Base-by-base conservation (phyloP, 2,113 vertebrate genomes). In the Chaenocephalus aceratus region DNA sequence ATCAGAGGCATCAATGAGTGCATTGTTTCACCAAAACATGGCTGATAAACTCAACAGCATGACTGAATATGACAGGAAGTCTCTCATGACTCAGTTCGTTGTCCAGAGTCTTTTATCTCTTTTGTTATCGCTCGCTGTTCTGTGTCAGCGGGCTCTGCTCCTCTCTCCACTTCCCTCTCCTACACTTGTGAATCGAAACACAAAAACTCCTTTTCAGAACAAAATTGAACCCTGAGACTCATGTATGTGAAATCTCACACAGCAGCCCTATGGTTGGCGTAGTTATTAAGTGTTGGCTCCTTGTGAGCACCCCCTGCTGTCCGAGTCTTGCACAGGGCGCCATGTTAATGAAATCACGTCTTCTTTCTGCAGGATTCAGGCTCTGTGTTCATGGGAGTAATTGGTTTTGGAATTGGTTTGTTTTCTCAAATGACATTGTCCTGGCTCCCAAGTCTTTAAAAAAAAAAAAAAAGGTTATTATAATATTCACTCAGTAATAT, bases 241-340 rank as follows among this genome's bases (percentile, higher is more conserved):
- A 57, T 59, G 0, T 36, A 52, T 36, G n/a, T 44, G 46, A 73
- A 54, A 72, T 6, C 36, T 41, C 60, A n/a, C 13, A 15, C 10
- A 45, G 4, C 21, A 5, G 48, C 49, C 15, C 3, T 7, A 16
- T 53, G 10, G 5, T 34, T 58, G 18, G 5, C 52, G 11, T 30
- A 23, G 11, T 52, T 41, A 41, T 41, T 41, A 2, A 51, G 5
- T 48, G 53, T 34, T 78, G 56, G 48, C 51, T 21, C 18, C 36
- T 6, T 77, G 72, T 79, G 66, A 73, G 13, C 58, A 5, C 71
- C 53, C 70, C 80, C 85, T 90, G 83, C 84, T 85, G 86, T 66
- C 54, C 36, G 44, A 48, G 46, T 44, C 11, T 26, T 21, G 45
- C 48, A 59, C 9, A 64, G 4, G 45, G 36, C 36, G 36, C 30